A percentile compares a stretch with the other conserved stretches of the same genome.
These are phyloP conservation scores for Anguilla rostrata DNA, from an alignment of 2,113 vertebrate genomes.

Conservation along the genomic window DNA sequence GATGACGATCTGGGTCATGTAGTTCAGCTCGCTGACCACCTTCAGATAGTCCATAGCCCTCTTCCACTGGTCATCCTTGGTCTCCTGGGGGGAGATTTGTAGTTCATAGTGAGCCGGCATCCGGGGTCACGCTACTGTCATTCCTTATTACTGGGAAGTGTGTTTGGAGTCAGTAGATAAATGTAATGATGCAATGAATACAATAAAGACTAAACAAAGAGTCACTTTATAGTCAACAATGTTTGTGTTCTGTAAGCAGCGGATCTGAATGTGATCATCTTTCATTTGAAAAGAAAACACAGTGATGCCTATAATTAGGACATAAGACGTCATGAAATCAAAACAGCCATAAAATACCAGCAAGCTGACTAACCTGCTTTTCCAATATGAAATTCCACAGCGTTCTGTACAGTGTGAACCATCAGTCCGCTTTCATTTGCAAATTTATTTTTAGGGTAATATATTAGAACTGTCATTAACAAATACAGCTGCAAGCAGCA, in stretches of 20 bases:
- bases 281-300: neutral
- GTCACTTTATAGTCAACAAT: neutral
- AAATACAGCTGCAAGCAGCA: no score
- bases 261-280: neutral
- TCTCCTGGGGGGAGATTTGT: constrained; percentile 62
- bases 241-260: neutral
- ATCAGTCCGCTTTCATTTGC: no score
- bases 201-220: neutral
- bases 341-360: neutral
- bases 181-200: neutral
- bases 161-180: neutral
- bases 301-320: neutral
- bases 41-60: constrained; percentile 89
- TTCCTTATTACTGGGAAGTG: neutral
- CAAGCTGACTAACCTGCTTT: no score
- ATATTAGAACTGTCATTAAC: no score
- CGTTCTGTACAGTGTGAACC: no score
- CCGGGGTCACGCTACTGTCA: neutral
- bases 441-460: no score
- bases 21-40: constrained; percentile 87
- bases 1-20: constrained; percentile 92
- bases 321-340: no score
- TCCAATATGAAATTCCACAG: no score
- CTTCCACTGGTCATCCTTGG: constrained; percentile 89
- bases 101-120: neutral